phyloP scores from a whole-genome alignment of 1,140 invertebrate genomes.

The Heterodera schachtii region DNA sequence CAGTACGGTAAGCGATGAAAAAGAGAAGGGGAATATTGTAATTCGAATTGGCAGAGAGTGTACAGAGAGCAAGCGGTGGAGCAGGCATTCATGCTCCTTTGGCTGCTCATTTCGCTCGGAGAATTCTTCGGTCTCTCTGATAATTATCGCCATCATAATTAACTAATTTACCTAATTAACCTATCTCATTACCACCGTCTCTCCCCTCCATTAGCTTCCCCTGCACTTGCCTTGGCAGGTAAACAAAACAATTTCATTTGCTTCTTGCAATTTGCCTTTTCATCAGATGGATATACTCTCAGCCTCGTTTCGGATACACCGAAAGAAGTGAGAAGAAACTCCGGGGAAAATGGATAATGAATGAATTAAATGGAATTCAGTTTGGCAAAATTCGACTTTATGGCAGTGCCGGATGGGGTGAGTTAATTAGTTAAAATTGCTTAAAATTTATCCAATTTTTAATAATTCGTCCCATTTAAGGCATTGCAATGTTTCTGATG shows the following conservation, averaged over 20 bases:
- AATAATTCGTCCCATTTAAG: not conserved
- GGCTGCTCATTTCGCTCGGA: slow-evolving; percentile 88
- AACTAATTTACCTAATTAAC: too few species aligned
- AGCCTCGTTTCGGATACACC: slow-evolving; percentile 53
- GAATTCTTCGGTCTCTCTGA: slow-evolving; percentile 78
- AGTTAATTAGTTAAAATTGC: not conserved
- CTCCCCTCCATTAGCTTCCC: slow-evolving; percentile 73
- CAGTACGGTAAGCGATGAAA: slow-evolving; percentile 71
- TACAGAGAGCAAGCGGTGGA: slow-evolving; percentile 85
- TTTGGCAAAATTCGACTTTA: slow-evolving; percentile 98
- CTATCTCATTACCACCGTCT: not conserved
- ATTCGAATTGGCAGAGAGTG: slow-evolving; percentile 72
- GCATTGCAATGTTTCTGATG: slow-evolving; percentile 15
- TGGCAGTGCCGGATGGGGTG: slow-evolving; percentile 80
- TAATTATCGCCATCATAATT: too few species aligned
- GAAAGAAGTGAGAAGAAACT: slow-evolving; percentile 29
- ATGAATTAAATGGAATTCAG: slow-evolving; percentile 71
- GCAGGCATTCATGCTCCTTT: slow-evolving; percentile 89
- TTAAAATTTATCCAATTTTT: not conserved
- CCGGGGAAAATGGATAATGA: not conserved
- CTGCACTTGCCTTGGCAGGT: slow-evolving; percentile 93
- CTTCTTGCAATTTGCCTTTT: not conserved
- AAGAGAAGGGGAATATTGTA: not conserved
- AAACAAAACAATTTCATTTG: not conserved
- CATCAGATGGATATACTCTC: slow-evolving; percentile 72